Conservation (phyloP, 2,113 vertebrate genomes). For the Dunckerocampus dactyliophorus region DNA sequence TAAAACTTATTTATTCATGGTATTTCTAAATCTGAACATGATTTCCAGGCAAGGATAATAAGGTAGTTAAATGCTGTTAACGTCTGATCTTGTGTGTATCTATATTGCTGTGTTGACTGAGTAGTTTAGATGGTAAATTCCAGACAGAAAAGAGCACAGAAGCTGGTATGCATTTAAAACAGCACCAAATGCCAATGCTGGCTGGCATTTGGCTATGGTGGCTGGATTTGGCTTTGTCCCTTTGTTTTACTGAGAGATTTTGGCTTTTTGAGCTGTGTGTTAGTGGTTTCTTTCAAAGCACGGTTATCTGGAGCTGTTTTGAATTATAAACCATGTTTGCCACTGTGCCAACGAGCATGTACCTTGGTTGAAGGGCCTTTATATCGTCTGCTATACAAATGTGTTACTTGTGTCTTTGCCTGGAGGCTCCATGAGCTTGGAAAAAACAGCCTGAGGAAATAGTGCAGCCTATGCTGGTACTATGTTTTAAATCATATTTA, state of each 20-base stretch:
- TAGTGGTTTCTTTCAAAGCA: too few relatives aligned
- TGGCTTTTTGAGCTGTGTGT: conserved; percentile 6
- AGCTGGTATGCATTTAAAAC: conserved; percentile 1
- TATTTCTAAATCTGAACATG: too few relatives aligned
- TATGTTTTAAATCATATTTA: conserved; percentile 9
- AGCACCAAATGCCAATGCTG: conserved; percentile 20
- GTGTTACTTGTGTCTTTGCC: conserved; percentile 9
- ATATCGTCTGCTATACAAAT: conserved; percentile 13
- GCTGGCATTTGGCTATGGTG: conserved; percentile 8
- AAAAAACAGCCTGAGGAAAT: conserved; percentile 36
- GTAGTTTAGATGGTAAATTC: too few relatives aligned
- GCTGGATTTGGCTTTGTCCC: conserved; percentile 23
- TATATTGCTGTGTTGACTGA: too few relatives aligned
- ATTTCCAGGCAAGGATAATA: too few relatives aligned
- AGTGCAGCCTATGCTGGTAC: conserved; percentile 9
- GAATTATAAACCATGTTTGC: too few relatives aligned
- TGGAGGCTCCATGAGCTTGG: conserved; percentile 1
- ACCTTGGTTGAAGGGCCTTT: conserved; percentile 3
- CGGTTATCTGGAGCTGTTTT: too few relatives aligned
- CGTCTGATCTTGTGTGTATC: too few relatives aligned
- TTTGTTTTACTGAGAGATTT: conserved; percentile 2
- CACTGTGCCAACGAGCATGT: background rate
- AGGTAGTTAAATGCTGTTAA: too few relatives aligned
- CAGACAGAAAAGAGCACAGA: too few relatives aligned
- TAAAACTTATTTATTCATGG: too few relatives aligned